Conservation (phyloP, 1,140 invertebrate genomes). For the Sitophilus oryzae region DNA sequence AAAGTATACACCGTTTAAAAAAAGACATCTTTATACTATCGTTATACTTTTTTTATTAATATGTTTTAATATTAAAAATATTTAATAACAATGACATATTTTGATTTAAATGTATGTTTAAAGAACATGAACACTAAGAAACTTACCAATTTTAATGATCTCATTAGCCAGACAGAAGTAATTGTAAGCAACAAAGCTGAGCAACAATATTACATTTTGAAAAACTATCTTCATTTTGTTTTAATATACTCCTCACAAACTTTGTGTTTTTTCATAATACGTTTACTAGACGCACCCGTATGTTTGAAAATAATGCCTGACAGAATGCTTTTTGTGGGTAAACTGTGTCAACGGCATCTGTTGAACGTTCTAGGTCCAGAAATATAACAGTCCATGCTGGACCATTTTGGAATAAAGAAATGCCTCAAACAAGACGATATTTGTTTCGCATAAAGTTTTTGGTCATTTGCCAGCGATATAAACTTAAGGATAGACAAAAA, state of each 20-base stretch:
- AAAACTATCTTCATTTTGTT: conserved; percentile 28
- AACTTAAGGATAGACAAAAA: conserved; percentile 8
- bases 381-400: conserved; percentile 1
- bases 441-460: conserved; percentile 6
- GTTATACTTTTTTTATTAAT: too few species aligned
- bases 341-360: not conserved
- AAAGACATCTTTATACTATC: too few species aligned
- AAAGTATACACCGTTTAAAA: too few species aligned
- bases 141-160: conserved; percentile 27
- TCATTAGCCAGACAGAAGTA: conserved; percentile 30
- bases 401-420: conserved; percentile 7
- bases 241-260: not conserved
- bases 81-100: too few species aligned
- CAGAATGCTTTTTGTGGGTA: not conserved
- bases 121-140: not conserved
- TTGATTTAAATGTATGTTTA: not conserved
- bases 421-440: conserved; percentile 6
- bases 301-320: not conserved
- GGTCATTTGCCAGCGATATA: conserved; percentile 12
- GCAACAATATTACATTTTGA: conserved; percentile 25
- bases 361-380: not conserved
- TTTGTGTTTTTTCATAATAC: too few species aligned
- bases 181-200: conserved; percentile 25
- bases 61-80: too few species aligned
- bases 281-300: not conserved